Evolutionary conservation across 2,888 invertebrate species (phyloP), one percentile per base, ranked within the genome.

Genomic region (Melanotus villosus): DNA sequence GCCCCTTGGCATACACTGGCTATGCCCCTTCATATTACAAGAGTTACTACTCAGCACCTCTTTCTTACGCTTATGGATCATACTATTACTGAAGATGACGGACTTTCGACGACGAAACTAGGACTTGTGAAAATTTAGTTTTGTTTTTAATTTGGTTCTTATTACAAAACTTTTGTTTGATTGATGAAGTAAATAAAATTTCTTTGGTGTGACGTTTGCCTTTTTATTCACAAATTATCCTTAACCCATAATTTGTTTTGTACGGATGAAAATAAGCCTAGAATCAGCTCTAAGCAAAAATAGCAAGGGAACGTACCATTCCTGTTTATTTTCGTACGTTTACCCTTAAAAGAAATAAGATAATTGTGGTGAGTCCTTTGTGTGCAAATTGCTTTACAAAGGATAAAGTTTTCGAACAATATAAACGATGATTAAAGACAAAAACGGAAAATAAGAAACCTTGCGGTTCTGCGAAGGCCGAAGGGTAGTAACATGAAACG

Each of bases 1-100:
- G 77, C 1, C 76, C 81, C 0, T 81, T 77, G 43, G 68, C 71
- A 14, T 73, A 73, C 32, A 34, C 73, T 21, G 70, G 63, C 18
- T 73, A 75, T 18, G 70, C 73, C 14, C 72, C 68, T 30, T 3
- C 4, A 5, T 72, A 72, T 47, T 71, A 73, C 54, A 65, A 62
- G 41, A 58, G 41, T 30, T 75, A 77, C 74, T 65, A 75, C 41
- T 69, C 75, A 19, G 68, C 68, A 19, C 77, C 76, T 2, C 76
- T 79, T 2, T 76, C 72, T 19, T 74, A 74, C 54, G 52, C 56
- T 23, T 73, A 69, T 18, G 65, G 62, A 45, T 67, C 67, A 1
- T 70, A 70, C 23, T 70, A 70, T 18, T 70, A 70, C 52, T 67
- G 36, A 57, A 47, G 26, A 38, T 26, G 36, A 52, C 26, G 4